phyloP scores from a whole-genome alignment of 1,140 invertebrate species.

The Cyclargus thomasi region DNA sequence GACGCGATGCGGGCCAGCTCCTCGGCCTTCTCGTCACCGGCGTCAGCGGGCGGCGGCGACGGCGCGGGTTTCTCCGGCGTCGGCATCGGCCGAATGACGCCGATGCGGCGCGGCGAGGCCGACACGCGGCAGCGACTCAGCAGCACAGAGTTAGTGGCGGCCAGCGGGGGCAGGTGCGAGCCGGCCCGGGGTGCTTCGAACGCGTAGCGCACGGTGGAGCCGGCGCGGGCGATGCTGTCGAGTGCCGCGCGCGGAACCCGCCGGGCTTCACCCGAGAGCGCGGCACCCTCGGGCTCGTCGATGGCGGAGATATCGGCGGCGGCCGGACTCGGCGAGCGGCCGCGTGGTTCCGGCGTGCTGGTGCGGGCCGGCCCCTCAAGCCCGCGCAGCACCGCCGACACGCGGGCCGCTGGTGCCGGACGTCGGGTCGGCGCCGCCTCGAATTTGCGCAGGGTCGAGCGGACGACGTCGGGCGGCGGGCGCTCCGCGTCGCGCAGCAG shows the following conservation, averaged over 20 bases:
- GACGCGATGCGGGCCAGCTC: conserved; percentile 37
- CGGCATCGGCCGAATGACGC: conserved; percentile 44
- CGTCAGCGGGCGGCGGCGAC: conserved; percentile 33
- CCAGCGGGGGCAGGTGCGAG: conserved; percentile 75
- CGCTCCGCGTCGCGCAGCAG: conserved; percentile 86
- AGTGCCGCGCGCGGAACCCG: conserved; percentile 77
- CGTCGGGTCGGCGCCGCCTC: conserved; percentile 80
- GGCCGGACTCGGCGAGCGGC: conserved; percentile 47
- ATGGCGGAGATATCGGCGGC: conserved; percentile 40
- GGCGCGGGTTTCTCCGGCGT: conserved; percentile 25
- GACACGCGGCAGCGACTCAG: conserved; percentile 67
- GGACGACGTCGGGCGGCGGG: conserved; percentile 89
- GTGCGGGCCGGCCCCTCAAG: conserved; percentile 43
- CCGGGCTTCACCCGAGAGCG: conserved; percentile 31
- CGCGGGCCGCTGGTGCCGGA: conserved; percentile 56
- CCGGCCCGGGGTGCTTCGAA: conserved; percentile 68
- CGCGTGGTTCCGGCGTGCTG: conserved; percentile 59
- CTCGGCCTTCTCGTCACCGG: conserved; percentile 41
- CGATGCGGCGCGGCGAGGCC: conserved; percentile 55
- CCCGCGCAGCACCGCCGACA: conserved; percentile 51
- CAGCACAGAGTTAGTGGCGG: conserved; percentile 52
- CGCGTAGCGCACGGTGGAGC: conserved; percentile 77
- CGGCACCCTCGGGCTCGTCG: conserved; percentile 35
- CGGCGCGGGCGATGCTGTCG: conserved; percentile 82
- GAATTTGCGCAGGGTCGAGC: conserved; percentile 88